Conservation (phyloP, 2,888 invertebrate genomes). For the Epistrophella euchroma region DNA sequence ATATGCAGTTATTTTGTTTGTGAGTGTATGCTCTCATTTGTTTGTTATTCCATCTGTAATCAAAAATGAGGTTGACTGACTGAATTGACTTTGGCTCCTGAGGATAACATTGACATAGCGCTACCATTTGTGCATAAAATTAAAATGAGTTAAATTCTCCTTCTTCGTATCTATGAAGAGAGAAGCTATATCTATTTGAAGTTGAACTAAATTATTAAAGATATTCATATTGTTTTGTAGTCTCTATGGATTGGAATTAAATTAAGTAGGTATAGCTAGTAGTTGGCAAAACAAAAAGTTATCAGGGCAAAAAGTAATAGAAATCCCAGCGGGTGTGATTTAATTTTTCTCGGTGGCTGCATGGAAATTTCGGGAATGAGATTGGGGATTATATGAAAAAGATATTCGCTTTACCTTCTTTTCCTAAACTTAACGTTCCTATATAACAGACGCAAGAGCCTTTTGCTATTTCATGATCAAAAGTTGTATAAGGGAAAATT, state of each 20-base stretch:
- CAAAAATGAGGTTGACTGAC: conserved; percentile 19
- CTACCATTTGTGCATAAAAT: background rate
- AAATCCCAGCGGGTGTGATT: background rate
- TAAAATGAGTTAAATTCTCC: background rate
- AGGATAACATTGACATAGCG: background rate
- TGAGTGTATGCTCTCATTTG: background rate
- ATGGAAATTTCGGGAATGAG: background rate
- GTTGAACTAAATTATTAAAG: conserved; percentile 42
- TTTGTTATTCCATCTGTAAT: conserved; percentile 3
- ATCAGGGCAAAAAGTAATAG: background rate
- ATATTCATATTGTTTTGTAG: background rate
- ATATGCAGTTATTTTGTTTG: conserved; percentile 35
- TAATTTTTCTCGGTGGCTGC: background rate
- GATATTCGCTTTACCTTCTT: too few relatives aligned
- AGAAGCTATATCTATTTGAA: background rate
- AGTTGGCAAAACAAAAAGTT: conserved; percentile 18
- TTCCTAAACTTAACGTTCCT: too few relatives aligned
- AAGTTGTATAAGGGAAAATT: too few relatives aligned
- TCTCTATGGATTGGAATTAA: conserved; percentile 51
- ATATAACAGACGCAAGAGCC: too few relatives aligned
- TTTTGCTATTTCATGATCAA: too few relatives aligned
- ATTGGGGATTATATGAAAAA: too few relatives aligned
- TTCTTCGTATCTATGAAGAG: background rate
- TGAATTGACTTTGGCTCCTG: conserved; percentile 21
- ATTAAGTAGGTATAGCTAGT: conserved; percentile 27